phyloP scores from a whole-genome alignment of 1,140 invertebrate species.

The Saxidomus purpurata region DNA sequence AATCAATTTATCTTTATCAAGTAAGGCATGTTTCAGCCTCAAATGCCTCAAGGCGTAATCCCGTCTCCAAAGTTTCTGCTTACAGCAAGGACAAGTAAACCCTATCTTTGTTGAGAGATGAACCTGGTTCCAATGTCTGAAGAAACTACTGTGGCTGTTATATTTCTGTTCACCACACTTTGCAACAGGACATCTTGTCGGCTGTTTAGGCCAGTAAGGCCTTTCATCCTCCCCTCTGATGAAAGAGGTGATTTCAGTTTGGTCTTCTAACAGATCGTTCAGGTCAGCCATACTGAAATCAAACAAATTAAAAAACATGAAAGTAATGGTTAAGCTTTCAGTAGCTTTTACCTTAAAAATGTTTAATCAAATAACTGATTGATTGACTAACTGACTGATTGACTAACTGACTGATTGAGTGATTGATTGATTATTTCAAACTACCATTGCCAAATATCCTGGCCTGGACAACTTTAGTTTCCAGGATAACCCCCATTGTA shows the following conservation, averaged over 20 bases:
- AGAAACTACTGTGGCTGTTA: background rate
- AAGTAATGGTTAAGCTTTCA: too few relatives aligned
- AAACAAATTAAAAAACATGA: too few relatives aligned
- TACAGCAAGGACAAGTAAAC: background rate
- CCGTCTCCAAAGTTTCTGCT: background rate
- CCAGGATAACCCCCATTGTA: constrained; percentile 31
- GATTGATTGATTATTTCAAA: background rate
- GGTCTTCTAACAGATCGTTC: background rate
- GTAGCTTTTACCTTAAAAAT: too few relatives aligned
- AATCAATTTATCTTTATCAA: background rate
- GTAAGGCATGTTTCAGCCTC: background rate
- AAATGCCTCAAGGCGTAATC: background rate
- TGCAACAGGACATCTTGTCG: background rate
- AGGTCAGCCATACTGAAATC: background rate
- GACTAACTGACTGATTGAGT: background rate
- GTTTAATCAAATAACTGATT: too few relatives aligned
- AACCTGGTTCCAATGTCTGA: background rate
- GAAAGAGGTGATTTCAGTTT: background rate
- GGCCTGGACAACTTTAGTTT: constrained; percentile 18
- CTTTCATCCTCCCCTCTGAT: background rate
- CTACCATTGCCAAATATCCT: constrained; percentile 20
- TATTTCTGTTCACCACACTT: background rate
- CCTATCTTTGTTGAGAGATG: background rate
- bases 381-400: too few relatives aligned
- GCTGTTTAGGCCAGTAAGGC: background rate